Conservation (phyloP, 2,113 vertebrate species). For the Thermophis baileyi region DNA sequence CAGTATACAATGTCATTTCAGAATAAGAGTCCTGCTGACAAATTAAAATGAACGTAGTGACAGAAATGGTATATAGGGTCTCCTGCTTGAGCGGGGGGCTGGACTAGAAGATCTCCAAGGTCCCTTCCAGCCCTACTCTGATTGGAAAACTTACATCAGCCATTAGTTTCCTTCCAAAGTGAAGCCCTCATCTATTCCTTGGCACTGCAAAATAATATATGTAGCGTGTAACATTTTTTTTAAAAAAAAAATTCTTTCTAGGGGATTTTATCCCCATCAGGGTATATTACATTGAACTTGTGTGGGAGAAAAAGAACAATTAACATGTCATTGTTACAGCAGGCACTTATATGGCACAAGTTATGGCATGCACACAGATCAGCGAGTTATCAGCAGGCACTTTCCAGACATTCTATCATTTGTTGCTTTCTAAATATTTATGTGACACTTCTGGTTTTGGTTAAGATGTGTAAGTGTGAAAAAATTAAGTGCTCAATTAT, state of each 20-base stretch:
- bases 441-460: not conserved
- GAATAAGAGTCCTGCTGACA: too few species aligned
- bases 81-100: not conserved
- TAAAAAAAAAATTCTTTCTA: not conserved
- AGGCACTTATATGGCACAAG: not conserved
- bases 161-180: not conserved
- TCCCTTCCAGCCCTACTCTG: not conserved
- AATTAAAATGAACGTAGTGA: too few species aligned
- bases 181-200: not conserved
- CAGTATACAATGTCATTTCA: too few species aligned
- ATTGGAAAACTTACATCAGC: not conserved
- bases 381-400: not conserved
- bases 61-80: too few species aligned
- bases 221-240: not conserved
- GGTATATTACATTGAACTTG: not conserved
- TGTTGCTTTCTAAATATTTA: not conserved
- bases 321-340: not conserved
- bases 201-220: not conserved
- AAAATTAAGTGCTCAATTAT: constrained; percentile 8
- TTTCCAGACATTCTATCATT: not conserved
- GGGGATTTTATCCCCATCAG: not conserved
- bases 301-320: not conserved
- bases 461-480: not conserved
- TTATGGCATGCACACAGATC: not conserved
- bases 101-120: not conserved